Evolutionary conservation across 1,140 invertebrate species (phyloP), one percentile per base, ranked within the genome.

Genomic region (Drosophila kikkawai): DNA sequence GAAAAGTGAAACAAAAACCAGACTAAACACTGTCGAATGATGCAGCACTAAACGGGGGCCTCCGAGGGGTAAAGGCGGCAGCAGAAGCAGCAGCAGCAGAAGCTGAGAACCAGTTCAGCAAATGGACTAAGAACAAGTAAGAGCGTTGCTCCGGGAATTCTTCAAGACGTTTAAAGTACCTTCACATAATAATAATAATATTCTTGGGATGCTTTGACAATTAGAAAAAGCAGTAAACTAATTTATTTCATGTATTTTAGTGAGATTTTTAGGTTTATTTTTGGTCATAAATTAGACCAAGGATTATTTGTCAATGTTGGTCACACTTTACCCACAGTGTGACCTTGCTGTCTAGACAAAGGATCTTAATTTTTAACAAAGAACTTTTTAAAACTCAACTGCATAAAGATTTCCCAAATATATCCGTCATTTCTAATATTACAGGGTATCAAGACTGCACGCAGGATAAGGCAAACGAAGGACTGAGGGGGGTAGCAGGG

Each of bases 1-100:
- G 59, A 87, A 87, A 87, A 87, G 83, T 90, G 85, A 90, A 90
- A 90, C 81, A 90, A 90, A 77, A 90, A 85, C 85, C 85, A 90
- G 85, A 90, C 85, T 90, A 90, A 90, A 90, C 81, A 90, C 71
- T 88, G 68, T 53, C 74, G 67, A 70, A 78, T 76, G 75, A 78
- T 76, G 73, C 64, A 67, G 75, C 64, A 77, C 42, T 53, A 75
- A 69, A 60, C 39, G 53, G 45, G 44, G 65, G 45, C 39, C 17
- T 13, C 15, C 4, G 34, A 44, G 67, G 48, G 47, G 61, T n/a
- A 17, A 17, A 68, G 47, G 79, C 47, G 57, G 44, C 64, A 69
- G 44, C 64, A 68, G 26, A 2, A 3, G 26, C 26, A 26, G 67
- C 66, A 80, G 58, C 41, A 59, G 56, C 57, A 75, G 78, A 73